Base-by-base conservation (phyloP, 2,888 invertebrate genomes). In the Eulithis prunata region DNA sequence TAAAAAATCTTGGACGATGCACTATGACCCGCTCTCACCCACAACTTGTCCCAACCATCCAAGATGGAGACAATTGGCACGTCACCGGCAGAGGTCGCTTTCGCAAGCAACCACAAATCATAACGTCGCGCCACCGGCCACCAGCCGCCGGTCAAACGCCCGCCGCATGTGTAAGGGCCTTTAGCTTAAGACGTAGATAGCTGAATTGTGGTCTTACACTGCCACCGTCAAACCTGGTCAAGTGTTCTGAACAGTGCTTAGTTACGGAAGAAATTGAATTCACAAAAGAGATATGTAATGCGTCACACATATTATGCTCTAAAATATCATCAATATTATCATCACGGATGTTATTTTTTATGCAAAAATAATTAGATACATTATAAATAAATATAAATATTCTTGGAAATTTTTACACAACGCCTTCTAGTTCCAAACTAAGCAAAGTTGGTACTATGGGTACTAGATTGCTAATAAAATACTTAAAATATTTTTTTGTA, bases 1-100 rank as follows among this genome's bases (percentile, higher is more conserved):
- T 49, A 11, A 21, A 21, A 21, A 21, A 21, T 21, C 21, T 21
- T 21, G 21, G 21, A 21, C 21, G 21, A 21, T 21, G 21, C 21
- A 41, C 10, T 10, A 36, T 6, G 7, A 36, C 13, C 43, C 70
- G 66, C 69, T 49, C n/a, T 3, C 47, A 6, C 69, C 21, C 10
- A n/a, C 43, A 5, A 45, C 61, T 67, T 46, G 32, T 6, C 3
- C 68, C 75, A 68, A 55, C 8, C 54, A 2, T 64, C 75, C 73
- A 88, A 90, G 88, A 82, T 83, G 87, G 84, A 91, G 91, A 91
- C 91, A 91, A 91, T 92, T 86, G 91, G 86, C 86, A 85, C 88
- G 91, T 92, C 92, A 91, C 83, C 82, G 82, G 80, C 91, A 91
- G 90, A 85, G 88, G 87, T 80, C 84, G 82, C 80, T 80, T 82